Conservation (phyloP, 2,113 vertebrate species). For the Symphodus melops region DNA sequence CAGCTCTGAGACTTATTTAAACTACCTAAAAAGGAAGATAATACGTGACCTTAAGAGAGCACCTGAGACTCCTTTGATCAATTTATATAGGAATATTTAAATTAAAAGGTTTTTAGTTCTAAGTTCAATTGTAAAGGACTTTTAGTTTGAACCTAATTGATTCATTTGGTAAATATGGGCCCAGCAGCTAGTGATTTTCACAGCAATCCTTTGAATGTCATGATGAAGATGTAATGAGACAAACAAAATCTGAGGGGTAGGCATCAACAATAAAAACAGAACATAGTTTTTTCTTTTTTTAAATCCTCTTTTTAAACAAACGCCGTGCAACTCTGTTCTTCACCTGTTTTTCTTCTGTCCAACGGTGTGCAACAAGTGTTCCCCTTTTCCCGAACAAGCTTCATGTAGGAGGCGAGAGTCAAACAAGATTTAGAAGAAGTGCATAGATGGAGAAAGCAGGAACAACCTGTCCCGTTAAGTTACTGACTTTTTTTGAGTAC, state of each 20-base stretch:
- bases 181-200: not conserved
- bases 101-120: no score
- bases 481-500: constrained; percentile 13
- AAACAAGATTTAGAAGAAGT: constrained; percentile 43
- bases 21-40: no score
- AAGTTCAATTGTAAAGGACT: no score
- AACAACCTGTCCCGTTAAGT: constrained; percentile 23
- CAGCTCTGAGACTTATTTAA: no score
- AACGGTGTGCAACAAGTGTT: constrained; percentile 6
- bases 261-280: not conserved
- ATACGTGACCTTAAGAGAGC: no score
- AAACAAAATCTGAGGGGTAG: not conserved
- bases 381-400: constrained; percentile 2
- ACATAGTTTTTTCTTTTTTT: no score
- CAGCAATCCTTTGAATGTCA: not conserved
- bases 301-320: not conserved
- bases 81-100: no score
- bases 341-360: constrained; percentile 2
- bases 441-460: constrained; percentile 69
- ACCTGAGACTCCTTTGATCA: no score
- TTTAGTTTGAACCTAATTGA: no score
- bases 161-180: constrained; percentile 23
- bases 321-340: not conserved
- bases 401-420: constrained; percentile 1
- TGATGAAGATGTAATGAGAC: not conserved